Conservation (phyloP, 2,888 invertebrate species). For the Drosophila prolongata region DNA sequence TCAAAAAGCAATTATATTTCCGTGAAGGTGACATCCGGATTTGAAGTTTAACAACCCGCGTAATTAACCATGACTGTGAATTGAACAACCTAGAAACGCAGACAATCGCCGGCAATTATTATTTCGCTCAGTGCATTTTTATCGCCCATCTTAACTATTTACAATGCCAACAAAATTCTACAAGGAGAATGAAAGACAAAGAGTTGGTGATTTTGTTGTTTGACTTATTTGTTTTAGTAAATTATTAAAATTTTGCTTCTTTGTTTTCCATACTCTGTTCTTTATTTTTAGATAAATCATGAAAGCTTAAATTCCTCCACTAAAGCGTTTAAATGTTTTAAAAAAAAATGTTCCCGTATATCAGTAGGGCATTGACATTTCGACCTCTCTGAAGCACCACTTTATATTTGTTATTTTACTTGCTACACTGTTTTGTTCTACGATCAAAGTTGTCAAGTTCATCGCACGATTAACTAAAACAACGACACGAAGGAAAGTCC, state of each 20-base stretch:
- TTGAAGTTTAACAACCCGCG: slow-evolving; percentile 43
- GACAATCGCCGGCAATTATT: neutral
- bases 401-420: slow-evolving; percentile 18
- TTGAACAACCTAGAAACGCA: slow-evolving; percentile 22
- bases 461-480: slow-evolving; percentile 75
- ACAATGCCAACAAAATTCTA: slow-evolving; percentile 31
- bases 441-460: slow-evolving; percentile 62
- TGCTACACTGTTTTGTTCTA: slow-evolving; percentile 41
- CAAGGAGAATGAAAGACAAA: slow-evolving; percentile 12
- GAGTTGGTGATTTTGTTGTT: neutral
- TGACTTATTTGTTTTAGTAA: slow-evolving; percentile 7
- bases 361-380: slow-evolving; percentile 9
- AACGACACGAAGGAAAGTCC: slow-evolving; percentile 40
- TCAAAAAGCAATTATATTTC: slow-evolving; percentile 38
- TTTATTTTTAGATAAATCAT: too few species aligned
- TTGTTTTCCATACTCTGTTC: neutral
- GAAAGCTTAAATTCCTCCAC: too few species aligned
- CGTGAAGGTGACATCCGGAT: slow-evolving; percentile 44
- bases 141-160: slow-evolving; percentile 56
- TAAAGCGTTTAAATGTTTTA: neutral
- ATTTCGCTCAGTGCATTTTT: slow-evolving; percentile 61
- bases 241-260: neutral
- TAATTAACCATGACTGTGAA: slow-evolving; percentile 42
- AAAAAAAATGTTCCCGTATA: neutral
- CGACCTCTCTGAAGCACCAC: slow-evolving; percentile 1